phyloP scores from a whole-genome alignment of 2,888 invertebrate genomes.

The Brachyopa scutellaris region DNA sequence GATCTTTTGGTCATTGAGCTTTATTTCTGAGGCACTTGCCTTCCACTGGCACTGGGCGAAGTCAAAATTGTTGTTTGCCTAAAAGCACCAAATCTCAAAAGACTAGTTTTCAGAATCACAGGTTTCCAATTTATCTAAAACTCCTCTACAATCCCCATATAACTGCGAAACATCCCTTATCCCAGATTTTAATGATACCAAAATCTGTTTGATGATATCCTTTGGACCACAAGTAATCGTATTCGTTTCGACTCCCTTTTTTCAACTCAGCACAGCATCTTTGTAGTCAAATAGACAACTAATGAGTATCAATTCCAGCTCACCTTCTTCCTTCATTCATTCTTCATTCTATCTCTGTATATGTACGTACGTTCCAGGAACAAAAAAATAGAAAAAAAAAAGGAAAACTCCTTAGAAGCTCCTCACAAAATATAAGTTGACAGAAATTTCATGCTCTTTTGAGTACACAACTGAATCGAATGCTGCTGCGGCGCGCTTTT shows the following conservation, averaged over 20 bases:
- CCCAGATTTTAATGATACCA: conserved; percentile 34
- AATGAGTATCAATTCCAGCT: conserved; percentile 70
- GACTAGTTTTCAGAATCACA: no score
- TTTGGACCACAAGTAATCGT: conserved; percentile 62
- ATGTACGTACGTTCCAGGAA: not conserved
- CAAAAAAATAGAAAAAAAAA: conserved; percentile 1
- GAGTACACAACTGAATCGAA: conserved; percentile 65
- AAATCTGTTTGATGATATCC: conserved; percentile 64
- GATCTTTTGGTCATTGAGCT: no score
- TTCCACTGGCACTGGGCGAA: no score
- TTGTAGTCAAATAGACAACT: conserved; percentile 68
- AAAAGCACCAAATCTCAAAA: no score
- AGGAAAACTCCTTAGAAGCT: not conserved
- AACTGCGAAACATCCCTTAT: no score
- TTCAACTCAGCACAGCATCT: conserved; percentile 41
- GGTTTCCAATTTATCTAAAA: no score
- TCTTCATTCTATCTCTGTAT: no score
- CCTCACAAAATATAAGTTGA: conserved; percentile 61
- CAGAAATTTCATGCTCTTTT: conserved; percentile 72
- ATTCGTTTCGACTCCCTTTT: conserved; percentile 18
- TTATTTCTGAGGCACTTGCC: no score
- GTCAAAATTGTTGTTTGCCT: no score
- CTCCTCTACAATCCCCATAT: no score
- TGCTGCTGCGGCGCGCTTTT: conserved; percentile 67
- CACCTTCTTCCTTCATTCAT: conserved; percentile 5